Evolutionary conservation across 2,113 vertebrate species (phyloP), one percentile per base, ranked within the genome.

Genomic region (Anhinga rufa): DNA sequence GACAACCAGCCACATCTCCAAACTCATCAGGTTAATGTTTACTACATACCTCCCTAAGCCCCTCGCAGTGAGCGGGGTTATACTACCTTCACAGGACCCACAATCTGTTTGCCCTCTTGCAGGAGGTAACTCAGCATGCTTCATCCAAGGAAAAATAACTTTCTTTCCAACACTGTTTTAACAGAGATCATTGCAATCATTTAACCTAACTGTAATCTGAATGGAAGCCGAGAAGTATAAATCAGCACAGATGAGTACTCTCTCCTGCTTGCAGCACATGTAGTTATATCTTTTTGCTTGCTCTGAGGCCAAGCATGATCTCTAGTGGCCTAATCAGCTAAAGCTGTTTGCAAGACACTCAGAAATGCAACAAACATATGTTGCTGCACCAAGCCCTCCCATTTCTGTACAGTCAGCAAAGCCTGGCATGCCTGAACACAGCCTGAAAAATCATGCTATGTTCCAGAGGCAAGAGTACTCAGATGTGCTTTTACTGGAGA

Each of bases 381-480:
- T 61, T 69, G 91, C 89, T 80, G 52, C 78, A 54, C 70, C 1
- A 2, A 95, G 95, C 70, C 86, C 38, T 70, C 86, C 62, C 89
- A 42, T 70, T 85, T 95, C 4, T 87, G 86, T 94, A 24, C 88
- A 91, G 84, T 91, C 95, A 95, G 95, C 95, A 95, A 82, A 97
- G 95, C 58, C 84, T 80, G 92, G 81, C 95, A 58, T 80, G 86
- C 87, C 95, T 66, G 75, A 95, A 87, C 92, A 77, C 83, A 80
- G 94, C 84, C 89, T 49, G 42, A 76, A 91, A 91, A 82, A 82
- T 60, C 70, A 24, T 32, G 69, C 92, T 75, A 3, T 80, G 84
- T 66, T 91, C 92, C 94, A 82, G 83, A 91, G 69, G 77, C 76
- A 49, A 52, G 44, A 86, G 65, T 17, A 31, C 69, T 86, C 18